Evolutionary conservation across 2,888 invertebrate species (phyloP).

Genomic region (Diplolepis rosae): DNA sequence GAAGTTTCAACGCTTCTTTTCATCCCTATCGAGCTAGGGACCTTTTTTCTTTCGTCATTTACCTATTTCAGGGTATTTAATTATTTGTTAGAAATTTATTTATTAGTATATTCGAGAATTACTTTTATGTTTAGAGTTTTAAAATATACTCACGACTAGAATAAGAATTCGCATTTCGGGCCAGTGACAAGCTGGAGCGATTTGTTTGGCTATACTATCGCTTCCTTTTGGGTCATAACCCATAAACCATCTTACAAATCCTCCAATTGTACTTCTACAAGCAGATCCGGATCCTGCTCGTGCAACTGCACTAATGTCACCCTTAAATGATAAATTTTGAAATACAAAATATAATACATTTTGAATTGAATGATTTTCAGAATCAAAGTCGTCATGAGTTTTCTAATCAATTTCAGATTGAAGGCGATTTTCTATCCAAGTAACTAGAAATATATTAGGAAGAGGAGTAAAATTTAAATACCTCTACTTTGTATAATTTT

Average conservation of each 20-base stretch:
- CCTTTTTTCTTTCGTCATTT: slow-evolving; percentile 87
- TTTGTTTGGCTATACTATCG: slow-evolving; percentile 86
- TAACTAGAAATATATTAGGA: neutral
- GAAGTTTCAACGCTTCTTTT: slow-evolving; percentile 86
- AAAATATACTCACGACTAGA: slow-evolving; percentile 81
- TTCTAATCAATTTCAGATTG: neutral
- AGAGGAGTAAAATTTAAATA: slow-evolving; percentile 57
- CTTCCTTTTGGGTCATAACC: slow-evolving; percentile 80
- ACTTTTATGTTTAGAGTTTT: neutral
- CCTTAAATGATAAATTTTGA: slow-evolving; percentile 64
- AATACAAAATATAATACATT: neutral
- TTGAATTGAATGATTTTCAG: neutral
- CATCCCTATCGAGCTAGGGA: slow-evolving; percentile 94
- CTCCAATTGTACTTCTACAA: slow-evolving; percentile 94
- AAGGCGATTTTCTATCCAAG: neutral
- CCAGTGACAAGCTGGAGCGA: slow-evolving; percentile 88
- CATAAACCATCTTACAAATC: slow-evolving; percentile 94
- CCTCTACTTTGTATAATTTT: slow-evolving; percentile 82
- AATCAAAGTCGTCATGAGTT: no score
- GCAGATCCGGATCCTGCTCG: slow-evolving; percentile 96
- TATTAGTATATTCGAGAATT: neutral
- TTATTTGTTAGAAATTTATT: neutral
- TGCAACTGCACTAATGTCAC: slow-evolving; percentile 85
- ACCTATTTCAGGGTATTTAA: slow-evolving; percentile 64
- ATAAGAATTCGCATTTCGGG: slow-evolving; percentile 92